These are phyloP conservation scores for Parochlus steinenii DNA, from an alignment of 2,888 invertebrate species.

Conservation along the genomic window DNA sequence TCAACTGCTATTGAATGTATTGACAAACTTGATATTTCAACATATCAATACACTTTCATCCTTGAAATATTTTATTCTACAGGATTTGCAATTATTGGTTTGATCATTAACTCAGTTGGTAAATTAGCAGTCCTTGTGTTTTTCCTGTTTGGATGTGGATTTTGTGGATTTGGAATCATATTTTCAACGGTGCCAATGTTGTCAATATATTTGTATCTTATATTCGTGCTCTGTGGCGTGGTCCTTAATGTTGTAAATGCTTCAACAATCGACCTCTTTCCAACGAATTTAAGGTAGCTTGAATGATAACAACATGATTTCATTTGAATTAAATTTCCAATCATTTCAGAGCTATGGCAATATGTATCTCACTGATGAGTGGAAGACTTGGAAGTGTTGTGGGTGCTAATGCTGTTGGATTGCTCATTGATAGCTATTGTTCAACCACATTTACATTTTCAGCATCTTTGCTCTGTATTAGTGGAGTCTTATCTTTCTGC, in stretches of 20 bases:
- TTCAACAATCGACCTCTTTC: conserved; percentile 24
- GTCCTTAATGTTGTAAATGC: conserved; percentile 23
- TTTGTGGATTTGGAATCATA: conserved; percentile 18
- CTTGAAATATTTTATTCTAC: conserved; percentile 7
- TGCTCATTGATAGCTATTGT: conserved; percentile 24
- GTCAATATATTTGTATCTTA: conserved; percentile 20
- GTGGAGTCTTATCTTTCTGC: conserved; percentile 3
- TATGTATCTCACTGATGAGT: conserved; percentile 27
- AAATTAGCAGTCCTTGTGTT: conserved; percentile 20
- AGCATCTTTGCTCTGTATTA: background rate
- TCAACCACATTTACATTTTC: conserved; percentile 19
- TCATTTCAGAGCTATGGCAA: conserved; percentile 26
- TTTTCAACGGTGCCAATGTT: conserved; percentile 19
- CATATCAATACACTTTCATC: conserved; percentile 9
- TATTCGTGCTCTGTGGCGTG: conserved; percentile 20
- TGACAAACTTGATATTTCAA: conserved; percentile 2
- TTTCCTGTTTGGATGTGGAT: conserved; percentile 18
- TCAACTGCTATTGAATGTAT: too few relatives aligned
- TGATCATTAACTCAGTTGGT: conserved; percentile 21
- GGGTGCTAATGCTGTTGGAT: conserved; percentile 27
- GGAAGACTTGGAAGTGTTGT: conserved; percentile 27
- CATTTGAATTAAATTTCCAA: background rate
- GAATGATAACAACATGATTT: background rate
- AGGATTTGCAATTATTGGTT: conserved; percentile 20
- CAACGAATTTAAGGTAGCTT: conserved; percentile 23